Evolutionary conservation across 1,140 invertebrate species (phyloP), one percentile per base, ranked within the genome.

Genomic region (Drosophila micromelanica): DNA sequence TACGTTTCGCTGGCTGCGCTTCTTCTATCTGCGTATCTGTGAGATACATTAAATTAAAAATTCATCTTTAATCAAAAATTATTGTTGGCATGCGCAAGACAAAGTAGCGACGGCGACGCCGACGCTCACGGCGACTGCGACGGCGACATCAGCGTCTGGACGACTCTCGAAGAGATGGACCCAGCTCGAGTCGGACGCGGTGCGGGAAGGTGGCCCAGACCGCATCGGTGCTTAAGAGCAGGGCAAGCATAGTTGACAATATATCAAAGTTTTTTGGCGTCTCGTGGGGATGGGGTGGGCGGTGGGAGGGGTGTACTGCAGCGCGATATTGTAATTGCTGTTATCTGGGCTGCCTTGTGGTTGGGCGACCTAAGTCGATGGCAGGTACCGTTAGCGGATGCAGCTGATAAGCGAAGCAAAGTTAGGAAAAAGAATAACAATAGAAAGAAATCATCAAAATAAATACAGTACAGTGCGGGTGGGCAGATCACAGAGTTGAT

Each of bases 1-100:
- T 59, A 52, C 64, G 55, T 77, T 67, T 77, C 71, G 74, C 52
- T 70, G 75, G 65, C 71, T 67, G 56, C 70, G 62, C 17, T 57
- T 51, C 70, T 72, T 49, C 46, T 70, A 62, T 64, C 57, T 75
- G 74, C 64, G 72, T 85, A 85, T 84, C 85, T 90, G 85, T 72
- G 85, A 85, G 86, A 85, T 80, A 90, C 85, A 90, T 90, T 90
- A 91, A 91, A 91, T 91, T 91, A 91, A 91, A 91, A 91, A 91
- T 91, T 91, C 90, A 91, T 91, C 90, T 91, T 91, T 91, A 91
- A 91, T 91, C 90, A 91, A 91, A 91, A 91, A 91, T 91, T 91
- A 91, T 91, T 91, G 90, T 89, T 91, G 82, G 75, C 82, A 87
- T 76, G 75, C 71, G 52, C 82, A 86, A 78, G 80, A 80, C 68